A percentile compares a stretch with the other conserved stretches of the same genome.
Evolutionary conservation across 37 sponge, comb jelly and placozoan genomes (phyloP).

Genomic region (Haliclona indistincta): DNA sequence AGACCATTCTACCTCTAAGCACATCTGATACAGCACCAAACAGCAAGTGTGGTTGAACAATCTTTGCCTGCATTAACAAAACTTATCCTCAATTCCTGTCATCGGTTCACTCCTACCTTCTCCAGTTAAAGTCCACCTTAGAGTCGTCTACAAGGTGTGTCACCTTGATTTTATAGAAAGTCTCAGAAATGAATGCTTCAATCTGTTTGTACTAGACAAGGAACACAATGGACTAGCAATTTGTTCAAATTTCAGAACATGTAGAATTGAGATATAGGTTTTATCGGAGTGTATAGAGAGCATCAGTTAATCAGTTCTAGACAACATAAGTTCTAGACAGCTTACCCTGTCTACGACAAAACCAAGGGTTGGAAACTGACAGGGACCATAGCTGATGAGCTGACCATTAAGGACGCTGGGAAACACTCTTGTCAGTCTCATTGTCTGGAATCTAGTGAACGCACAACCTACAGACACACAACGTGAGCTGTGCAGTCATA

Average conservation of each 20-base stretch:
- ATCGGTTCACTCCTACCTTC: slow-evolving; percentile 51
- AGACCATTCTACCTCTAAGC: slow-evolving; percentile 70
- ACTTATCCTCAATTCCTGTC: not conserved
- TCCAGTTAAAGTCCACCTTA: slow-evolving; percentile 85
- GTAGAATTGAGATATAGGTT: not conserved
- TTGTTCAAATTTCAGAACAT: not conserved
- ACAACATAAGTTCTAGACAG: slow-evolving; percentile 8
- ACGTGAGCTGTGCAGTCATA: not conserved
- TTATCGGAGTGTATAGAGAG: not conserved
- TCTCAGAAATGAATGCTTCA: slow-evolving; percentile 85
- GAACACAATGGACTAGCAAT: not conserved
- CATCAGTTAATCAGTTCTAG: not conserved
- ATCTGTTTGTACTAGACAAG: slow-evolving; percentile 83
- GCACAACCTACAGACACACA: slow-evolving; percentile 72
- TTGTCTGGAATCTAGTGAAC: slow-evolving; percentile 98
- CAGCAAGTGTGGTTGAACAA: slow-evolving; percentile 86
- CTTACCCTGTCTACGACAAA: slow-evolving; percentile 98
- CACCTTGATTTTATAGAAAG: slow-evolving; percentile 94
- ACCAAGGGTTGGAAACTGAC: slow-evolving; percentile 99
- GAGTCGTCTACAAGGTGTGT: slow-evolving; percentile 47
- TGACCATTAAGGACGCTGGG: slow-evolving; percentile 75
- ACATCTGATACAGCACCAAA: slow-evolving; percentile 80
- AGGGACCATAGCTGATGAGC: slow-evolving; percentile 96
- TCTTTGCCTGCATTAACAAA: slow-evolving; percentile 51
- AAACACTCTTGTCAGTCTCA: slow-evolving; percentile 68